Percentiles rank a stretch among this genome's conserved stretches.
Conservation (phyloP, 2,888 invertebrate genomes). For the Acanthococcus lagerstroemiae region DNA sequence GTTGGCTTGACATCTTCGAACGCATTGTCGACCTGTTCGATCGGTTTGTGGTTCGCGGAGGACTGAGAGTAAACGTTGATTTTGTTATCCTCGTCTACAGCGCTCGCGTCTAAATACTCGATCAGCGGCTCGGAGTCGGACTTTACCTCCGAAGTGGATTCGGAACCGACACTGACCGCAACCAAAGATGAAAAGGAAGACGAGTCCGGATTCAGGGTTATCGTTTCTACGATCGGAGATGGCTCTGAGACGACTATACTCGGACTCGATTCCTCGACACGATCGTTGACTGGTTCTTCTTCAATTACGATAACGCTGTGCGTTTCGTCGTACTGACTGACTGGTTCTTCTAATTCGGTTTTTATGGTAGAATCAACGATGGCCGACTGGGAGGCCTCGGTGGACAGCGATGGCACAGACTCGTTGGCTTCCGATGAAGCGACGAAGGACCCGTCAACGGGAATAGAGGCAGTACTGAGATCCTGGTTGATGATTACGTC, state of each 20-base stretch:
- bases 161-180: slow-evolving; percentile 5
- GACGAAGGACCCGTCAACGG: neutral
- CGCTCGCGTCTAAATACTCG: neutral
- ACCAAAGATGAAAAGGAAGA: slow-evolving; percentile 5
- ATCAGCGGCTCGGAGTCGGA: slow-evolving; percentile 1
- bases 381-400: no score
- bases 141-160: slow-evolving; percentile 9
- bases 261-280: no score
- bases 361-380: neutral
- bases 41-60: no score
- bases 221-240: neutral
- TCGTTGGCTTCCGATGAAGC: no score
- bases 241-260: neutral
- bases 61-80: neutral
- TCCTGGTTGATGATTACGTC: slow-evolving; percentile 2
- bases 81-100: neutral
- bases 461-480: neutral
- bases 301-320: neutral
- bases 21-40: no score
- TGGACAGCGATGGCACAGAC: no score
- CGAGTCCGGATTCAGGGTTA: neutral
- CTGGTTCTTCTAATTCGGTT: neutral
- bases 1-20: no score
- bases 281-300: neutral
- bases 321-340: neutral